Evolutionary conservation across 2,113 vertebrate species (phyloP).

Genomic region (Ptilonorhynchus violaceus): DNA sequence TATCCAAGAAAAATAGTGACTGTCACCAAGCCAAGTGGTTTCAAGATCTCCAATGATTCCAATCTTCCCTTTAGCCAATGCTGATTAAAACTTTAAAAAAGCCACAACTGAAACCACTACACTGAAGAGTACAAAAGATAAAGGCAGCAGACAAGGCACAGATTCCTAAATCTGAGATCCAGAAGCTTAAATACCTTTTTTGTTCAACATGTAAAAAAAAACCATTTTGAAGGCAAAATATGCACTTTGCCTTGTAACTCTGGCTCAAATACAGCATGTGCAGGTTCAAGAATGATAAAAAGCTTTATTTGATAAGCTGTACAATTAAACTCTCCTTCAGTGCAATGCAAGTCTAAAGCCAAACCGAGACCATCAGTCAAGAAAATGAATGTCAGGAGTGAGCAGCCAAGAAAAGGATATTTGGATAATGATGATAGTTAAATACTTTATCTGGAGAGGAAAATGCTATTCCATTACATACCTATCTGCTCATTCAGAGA

Average conservation of each 20-base stretch:
- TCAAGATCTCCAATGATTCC: not conserved
- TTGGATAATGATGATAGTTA: not conserved
- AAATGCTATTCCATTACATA: conserved; percentile 1
- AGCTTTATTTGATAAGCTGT: not conserved
- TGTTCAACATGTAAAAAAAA: not conserved
- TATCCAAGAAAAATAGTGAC: conserved; percentile 6
- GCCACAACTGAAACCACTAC: not conserved
- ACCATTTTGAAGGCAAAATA: not conserved
- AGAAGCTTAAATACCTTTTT: not conserved
- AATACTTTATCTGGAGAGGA: not conserved
- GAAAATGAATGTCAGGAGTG: not conserved
- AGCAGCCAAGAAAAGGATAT: not conserved
- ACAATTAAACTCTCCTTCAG: not conserved
- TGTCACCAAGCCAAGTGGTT: not conserved
- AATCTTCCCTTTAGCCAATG: not conserved
- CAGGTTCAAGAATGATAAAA: not conserved
- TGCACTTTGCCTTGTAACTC: not conserved
- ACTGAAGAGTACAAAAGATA: not conserved
- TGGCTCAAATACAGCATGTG: not conserved
- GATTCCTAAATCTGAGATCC: not conserved
- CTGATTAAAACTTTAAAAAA: not conserved
- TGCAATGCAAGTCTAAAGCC: not conserved
- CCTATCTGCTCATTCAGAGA: not conserved
- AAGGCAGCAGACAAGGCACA: not conserved
- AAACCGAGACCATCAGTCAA: not conserved